Conservation (phyloP, 37 sponge, comb jelly and placozoan species). For the Amphimedon queenslandica region DNA sequence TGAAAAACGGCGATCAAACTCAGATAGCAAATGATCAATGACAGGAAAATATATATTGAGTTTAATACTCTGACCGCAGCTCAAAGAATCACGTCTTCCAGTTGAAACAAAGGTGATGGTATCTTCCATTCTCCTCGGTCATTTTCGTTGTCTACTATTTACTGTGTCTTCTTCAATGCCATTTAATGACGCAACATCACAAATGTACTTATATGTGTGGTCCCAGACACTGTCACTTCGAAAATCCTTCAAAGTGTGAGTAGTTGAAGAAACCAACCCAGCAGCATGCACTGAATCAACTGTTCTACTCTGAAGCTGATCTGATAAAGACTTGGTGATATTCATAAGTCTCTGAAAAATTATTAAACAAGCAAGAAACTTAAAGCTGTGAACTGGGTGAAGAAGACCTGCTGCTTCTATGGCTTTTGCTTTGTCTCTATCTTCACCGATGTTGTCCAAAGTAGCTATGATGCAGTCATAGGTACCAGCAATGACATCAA, state of each 20-base stretch:
- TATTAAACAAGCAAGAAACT: conserved; percentile 38
- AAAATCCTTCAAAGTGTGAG: conserved; percentile 11
- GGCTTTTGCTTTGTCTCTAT: conserved; percentile 53
- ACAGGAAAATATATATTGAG: conserved; percentile 3
- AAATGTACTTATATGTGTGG: conserved; percentile 31
- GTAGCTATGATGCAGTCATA: conserved; percentile 63
- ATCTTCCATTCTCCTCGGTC: neutral
- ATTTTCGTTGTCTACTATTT: neutral
- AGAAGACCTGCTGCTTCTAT: conserved; percentile 55
- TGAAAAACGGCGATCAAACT: neutral
- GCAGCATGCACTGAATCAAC: conserved; percentile 34
- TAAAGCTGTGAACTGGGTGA: conserved; percentile 33
- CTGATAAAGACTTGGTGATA: conserved; percentile 49
- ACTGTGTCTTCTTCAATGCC: neutral
- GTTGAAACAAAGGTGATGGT: neutral
- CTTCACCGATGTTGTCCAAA: conserved; percentile 49
- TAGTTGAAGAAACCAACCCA: conserved; percentile 40
- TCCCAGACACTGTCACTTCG: conserved; percentile 40
- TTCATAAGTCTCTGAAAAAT: conserved; percentile 41
- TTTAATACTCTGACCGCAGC: neutral
- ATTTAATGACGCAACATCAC: conserved; percentile 41
- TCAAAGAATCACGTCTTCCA: neutral
- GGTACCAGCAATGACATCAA: conserved; percentile 55
- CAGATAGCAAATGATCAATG: neutral
- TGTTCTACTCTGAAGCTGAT: conserved; percentile 41